Conservation (phyloP, 2,888 invertebrate species). For the Rhyacophila evoluta region DNA sequence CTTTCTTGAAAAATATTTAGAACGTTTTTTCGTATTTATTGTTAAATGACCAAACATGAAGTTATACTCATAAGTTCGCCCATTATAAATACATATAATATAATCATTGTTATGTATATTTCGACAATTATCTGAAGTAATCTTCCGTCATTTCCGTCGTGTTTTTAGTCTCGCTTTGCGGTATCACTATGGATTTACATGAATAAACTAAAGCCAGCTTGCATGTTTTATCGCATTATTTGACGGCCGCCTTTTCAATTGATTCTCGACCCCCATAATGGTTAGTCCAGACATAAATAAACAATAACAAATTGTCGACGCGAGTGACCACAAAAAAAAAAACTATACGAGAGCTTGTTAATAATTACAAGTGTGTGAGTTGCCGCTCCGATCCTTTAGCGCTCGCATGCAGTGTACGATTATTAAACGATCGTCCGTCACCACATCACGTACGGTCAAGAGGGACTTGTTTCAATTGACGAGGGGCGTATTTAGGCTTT, state of each 20-base stretch:
- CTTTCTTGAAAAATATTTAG: too few relatives aligned
- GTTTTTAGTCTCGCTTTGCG: too few relatives aligned
- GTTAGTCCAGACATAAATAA: conserved; percentile 28
- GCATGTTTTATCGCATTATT: not conserved
- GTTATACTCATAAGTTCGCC: too few relatives aligned
- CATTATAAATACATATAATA: too few relatives aligned
- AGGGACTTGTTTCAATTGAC: not conserved
- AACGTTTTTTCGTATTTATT: too few relatives aligned
- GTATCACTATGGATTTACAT: too few relatives aligned
- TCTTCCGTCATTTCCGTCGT: too few relatives aligned
- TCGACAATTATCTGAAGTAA: too few relatives aligned
- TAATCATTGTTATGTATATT: too few relatives aligned
- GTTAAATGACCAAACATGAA: too few relatives aligned
- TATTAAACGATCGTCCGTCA: not conserved
- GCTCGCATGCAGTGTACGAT: not conserved
- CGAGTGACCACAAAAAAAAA: conserved; percentile 20
- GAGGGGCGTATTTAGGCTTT: not conserved
- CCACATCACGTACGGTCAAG: not conserved
- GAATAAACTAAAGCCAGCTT: not conserved
- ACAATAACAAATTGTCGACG: conserved; percentile 29
- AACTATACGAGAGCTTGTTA: not conserved
- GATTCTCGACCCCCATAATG: conserved; percentile 12
- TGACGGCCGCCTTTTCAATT: conserved; percentile 1
- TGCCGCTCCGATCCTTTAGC: not conserved
- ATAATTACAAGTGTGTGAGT: not conserved